Evolutionary conservation across 92 coral and sea anemone species (phyloP), one percentile per base, ranked within the genome.

Genomic region (Meandrina meandrites): DNA sequence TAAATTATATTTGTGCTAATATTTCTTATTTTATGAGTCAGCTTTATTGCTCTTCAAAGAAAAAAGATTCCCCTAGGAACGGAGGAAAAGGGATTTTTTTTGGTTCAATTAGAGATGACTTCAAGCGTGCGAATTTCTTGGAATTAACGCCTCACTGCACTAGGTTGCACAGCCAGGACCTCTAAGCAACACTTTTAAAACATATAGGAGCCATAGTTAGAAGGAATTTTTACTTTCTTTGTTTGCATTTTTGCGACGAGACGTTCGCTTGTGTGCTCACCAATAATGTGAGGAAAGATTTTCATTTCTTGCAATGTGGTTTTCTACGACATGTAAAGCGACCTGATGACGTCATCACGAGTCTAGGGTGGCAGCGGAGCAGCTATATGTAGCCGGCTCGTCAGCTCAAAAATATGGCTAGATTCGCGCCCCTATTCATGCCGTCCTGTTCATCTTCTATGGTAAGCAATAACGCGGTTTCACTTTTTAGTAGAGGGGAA

Each of bases 131-230:
- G 35, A 24, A 15, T 84, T 84, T 84, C 88, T 84, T 45, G 64
- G 88, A 84, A 84, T 75, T 36, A 27, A 84, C 88, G 88, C 82
- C 37, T 84, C 81, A 66, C 42, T 76, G 8, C 81, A 60, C 76
- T 22, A 34, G n/a, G 10, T 62, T 60, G 74, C 60, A 35, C 78
- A 30, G 30, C 64, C 60, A 48, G 31, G 47, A 72, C 48, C 27
- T 28, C 47, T 17, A 13, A 8, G 78, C 45, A 28, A 67, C 14
- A 66, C n/a, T n/a, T 19, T 14, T 45, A 81, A 69, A 32, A 76
- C 34, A 11, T 45, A 1, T 10, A 76, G 36, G 15, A 76, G 80
- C 2, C 36, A 14, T 8, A 22, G 45, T 56, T 37, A 22, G 19
- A 9, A 37, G 34, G 27, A 35, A 36, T 21, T 58, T 79, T 58